Base-by-base conservation (phyloP, 1,140 invertebrate species). In the Kradibia gibbosae region DNA sequence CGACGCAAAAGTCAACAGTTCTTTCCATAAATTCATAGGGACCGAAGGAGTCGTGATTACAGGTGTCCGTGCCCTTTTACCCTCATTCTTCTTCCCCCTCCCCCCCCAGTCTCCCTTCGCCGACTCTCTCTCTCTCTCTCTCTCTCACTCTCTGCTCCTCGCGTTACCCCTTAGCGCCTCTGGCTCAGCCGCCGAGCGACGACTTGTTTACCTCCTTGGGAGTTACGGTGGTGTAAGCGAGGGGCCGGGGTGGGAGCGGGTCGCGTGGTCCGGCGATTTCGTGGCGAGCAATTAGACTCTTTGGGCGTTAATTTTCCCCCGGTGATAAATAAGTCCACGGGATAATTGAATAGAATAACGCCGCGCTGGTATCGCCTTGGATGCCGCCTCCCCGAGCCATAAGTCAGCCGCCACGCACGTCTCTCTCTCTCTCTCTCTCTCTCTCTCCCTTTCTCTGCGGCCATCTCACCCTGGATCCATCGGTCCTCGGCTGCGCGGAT, bases 331-430 rank as follows among this genome's bases (percentile, higher is more conserved):
- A 55, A 81, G 45, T 22, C 20, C 70, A 82, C 81, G 83, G 80
- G 86, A 85, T 89, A 89, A 89, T 89, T 89, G 88, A 88, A 88
- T 89, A 89, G 88, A 89, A 89, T 89, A 88, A 89, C 87, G 86
- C 87, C 87, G 86, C 87, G 83, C 83, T 86, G 87, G 87, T 89
- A 87, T 89, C 87, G 85, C 87, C 86, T 88, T 88, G 83, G 88
- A 84, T 81, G 83, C 83, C 82, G 83, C 83, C 81, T 48, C 71
- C n/a, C 31, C 84, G 86, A 79, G 86, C 87, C 88, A 89, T 90
- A 89, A 90, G 81, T 89, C 88, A 90, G 87, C 39, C 31, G 87
- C 25, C 70, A 11, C 42, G 42, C 17, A 53, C 50, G 3, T 73
- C 71, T 53, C 25, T 20, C 65, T 36, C 17, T 36, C 36, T 22